These are phyloP conservation scores for Rhinogobio ventralis DNA, from an alignment of 2,797 vertebrate genomes.

Conservation along the genomic window DNA sequence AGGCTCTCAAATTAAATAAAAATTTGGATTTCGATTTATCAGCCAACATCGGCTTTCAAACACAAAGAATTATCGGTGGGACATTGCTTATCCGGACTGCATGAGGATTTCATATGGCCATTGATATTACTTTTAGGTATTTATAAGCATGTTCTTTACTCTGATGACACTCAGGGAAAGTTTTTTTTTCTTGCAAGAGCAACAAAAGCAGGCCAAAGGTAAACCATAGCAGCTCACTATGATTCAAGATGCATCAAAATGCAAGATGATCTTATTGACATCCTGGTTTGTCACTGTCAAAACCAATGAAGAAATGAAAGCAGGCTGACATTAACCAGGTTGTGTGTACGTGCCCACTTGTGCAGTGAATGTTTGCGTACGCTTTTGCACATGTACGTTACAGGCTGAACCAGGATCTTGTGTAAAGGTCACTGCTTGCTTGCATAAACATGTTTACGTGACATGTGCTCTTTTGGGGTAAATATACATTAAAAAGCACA, in stretches of 20 bases:
- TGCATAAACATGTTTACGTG: conserved; percentile 30
- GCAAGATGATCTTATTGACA: not conserved
- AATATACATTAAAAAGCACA: not conserved
- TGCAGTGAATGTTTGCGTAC: conserved; percentile 10
- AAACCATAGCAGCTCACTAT: not conserved
- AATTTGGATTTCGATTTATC: too few relatives aligned
- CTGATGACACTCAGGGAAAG: not conserved
- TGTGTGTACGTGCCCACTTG: not conserved
- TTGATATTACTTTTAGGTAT: not conserved
- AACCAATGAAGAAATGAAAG: conserved; percentile 30
- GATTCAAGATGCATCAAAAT: conserved; percentile 20
- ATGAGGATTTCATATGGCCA: conserved; percentile 27
- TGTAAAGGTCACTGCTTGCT: conserved; percentile 38
- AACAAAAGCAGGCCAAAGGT: conserved; percentile 64
- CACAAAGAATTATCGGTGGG: not conserved
- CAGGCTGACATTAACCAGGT: conserved; percentile 4
- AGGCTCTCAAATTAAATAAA: too few relatives aligned
- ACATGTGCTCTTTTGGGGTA: not conserved
- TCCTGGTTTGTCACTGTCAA: not conserved
- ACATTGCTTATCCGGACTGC: not conserved
- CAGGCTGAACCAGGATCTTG: conserved; percentile 3
- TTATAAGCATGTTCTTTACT: not conserved
- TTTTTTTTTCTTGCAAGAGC: conserved; percentile 65
- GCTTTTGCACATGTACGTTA: conserved; percentile 6
- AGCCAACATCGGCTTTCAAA: too few relatives aligned